Percentiles rank a stretch among this genome's conserved stretches.
phyloP scores from a whole-genome alignment of 2,888 invertebrate species.

The Microctonus aethiopoides region DNA sequence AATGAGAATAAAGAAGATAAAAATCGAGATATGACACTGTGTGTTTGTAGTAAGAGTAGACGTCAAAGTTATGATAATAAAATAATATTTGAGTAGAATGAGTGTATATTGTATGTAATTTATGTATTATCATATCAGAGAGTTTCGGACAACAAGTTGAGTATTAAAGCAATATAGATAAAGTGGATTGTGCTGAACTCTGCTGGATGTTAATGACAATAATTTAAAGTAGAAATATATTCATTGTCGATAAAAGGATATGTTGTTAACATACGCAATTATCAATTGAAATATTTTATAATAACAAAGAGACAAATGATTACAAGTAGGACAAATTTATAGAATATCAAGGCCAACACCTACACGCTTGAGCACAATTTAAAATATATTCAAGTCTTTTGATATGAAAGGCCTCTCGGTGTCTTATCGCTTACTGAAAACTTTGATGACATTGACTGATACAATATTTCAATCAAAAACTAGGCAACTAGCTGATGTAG shows the following conservation, averaged over 20 bases:
- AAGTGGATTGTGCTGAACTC: constrained; percentile 42
- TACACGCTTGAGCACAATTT: neutral
- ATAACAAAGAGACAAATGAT: constrained; percentile 11
- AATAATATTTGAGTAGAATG: too few species aligned
- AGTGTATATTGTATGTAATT: too few species aligned
- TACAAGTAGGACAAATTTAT: constrained; percentile 39
- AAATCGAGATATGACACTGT: too few species aligned
- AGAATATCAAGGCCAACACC: constrained; percentile 25
- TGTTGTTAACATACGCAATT: constrained; percentile 3
- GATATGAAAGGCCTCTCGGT: neutral
- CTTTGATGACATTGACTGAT: neutral
- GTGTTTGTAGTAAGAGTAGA: too few species aligned
- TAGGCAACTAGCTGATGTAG: neutral
- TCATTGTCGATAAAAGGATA: constrained; percentile 31
- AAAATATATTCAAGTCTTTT: neutral
- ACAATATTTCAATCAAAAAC: neutral
- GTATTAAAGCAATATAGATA: constrained; percentile 15
- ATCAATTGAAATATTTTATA: neutral
- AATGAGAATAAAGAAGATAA: too few species aligned
- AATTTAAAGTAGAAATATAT: neutral
- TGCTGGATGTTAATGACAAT: constrained; percentile 27
- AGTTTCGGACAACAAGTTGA: constrained; percentile 56
- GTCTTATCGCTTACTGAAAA: neutral
- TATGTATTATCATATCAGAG: constrained; percentile 40
- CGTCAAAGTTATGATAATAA: too few species aligned